Conservation (phyloP, 2,797 vertebrate species). For the Acanthiza pusilla region DNA sequence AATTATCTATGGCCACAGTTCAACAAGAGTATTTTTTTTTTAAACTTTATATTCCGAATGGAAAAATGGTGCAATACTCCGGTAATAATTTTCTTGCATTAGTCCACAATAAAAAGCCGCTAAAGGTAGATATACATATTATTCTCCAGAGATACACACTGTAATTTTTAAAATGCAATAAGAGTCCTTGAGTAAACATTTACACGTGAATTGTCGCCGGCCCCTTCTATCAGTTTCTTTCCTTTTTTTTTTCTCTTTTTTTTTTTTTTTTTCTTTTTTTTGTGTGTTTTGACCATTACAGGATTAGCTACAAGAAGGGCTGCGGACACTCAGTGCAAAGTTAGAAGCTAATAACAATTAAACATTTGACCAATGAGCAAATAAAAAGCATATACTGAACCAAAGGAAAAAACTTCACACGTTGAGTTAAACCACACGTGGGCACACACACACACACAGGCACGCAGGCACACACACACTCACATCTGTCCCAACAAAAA, state of each 20-base stretch:
- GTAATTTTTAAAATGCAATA: constrained; percentile 78
- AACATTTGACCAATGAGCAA: constrained; percentile 80
- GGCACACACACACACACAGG: neutral
- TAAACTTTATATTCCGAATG: constrained; percentile 75
- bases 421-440: constrained; percentile 34
- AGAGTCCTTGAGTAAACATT: constrained; percentile 99
- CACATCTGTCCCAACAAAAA: constrained; percentile 49
- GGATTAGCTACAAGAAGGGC: constrained; percentile 86
- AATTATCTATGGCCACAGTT: constrained; percentile 90
- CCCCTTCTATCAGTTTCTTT: constrained; percentile 77
- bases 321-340: constrained; percentile 97
- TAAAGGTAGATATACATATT: constrained; percentile 94
- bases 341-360: constrained; percentile 88
- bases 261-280: constrained; percentile 31
- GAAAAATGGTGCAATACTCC: constrained; percentile 92
- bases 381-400: constrained; percentile 79
- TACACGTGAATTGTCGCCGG: constrained; percentile 92
- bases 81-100: constrained; percentile 85
- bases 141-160: constrained; percentile 89
- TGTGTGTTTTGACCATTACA: constrained; percentile 60
- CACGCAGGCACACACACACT: neutral
- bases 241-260: constrained; percentile 19
- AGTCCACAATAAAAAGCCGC: constrained; percentile 92
- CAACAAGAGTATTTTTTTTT: constrained; percentile 74
- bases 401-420: constrained; percentile 75